phyloP scores from a whole-genome alignment of 2,888 invertebrate species.

The Leptinotarsa tumamoca region DNA sequence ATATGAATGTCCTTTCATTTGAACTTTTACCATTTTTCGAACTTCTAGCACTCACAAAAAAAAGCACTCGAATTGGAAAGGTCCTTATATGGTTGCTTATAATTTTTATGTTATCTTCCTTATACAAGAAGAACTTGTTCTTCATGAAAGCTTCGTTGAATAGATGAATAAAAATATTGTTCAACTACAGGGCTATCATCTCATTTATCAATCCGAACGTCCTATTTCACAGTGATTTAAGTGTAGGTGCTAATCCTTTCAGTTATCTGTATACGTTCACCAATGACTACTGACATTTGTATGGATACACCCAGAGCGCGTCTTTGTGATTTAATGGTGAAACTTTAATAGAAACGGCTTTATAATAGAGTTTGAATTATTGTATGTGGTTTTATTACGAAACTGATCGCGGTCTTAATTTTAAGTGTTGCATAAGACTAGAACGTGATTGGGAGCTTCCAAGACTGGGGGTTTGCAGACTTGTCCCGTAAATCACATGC shows the following conservation, averaged over 20 bases:
- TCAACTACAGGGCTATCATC: too few species aligned
- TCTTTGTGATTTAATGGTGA: neutral
- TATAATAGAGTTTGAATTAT: neutral
- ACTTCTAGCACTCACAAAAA: too few species aligned
- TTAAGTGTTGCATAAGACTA: neutral
- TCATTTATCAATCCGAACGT: neutral
- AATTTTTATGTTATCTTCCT: too few species aligned
- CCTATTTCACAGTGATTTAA: neutral
- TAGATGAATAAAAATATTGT: too few species aligned
- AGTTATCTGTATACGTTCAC: neutral
- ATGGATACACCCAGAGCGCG: constrained; percentile 3
- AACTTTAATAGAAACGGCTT: neutral
- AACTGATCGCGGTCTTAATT: constrained; percentile 6
- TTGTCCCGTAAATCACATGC: neutral
- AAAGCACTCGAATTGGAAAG: too few species aligned
- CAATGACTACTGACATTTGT: constrained; percentile 6
- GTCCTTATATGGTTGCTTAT: too few species aligned
- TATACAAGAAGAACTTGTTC: too few species aligned
- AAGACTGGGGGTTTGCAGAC: neutral
- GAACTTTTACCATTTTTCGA: too few species aligned
- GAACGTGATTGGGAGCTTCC: neutral
- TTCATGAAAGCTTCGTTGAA: too few species aligned
- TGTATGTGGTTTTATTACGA: neutral
- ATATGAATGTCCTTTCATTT: too few species aligned
- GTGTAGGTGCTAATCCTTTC: neutral